Percentiles rank a stretch among this genome's conserved stretches.
Evolutionary conservation across 1,140 invertebrate species (phyloP).

Genomic region (Octopus bimaculoides): DNA sequence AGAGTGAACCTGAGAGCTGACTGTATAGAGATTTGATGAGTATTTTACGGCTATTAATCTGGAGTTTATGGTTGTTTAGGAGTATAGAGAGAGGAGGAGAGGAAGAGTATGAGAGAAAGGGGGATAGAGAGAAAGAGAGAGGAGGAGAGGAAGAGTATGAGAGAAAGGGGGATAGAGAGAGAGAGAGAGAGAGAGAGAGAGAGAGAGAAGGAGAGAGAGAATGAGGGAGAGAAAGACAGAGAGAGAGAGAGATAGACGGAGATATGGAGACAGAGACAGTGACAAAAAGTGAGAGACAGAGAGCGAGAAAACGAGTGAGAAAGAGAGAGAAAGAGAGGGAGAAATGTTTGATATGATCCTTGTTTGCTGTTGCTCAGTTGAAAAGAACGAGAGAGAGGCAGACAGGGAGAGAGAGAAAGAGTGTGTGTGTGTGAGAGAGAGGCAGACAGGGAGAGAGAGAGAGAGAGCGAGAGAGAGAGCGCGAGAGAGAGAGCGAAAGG

Average conservation of each 20-base stretch:
- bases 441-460: background rate
- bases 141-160: background rate
- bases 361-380: background rate
- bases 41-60: too few species aligned
- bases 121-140: background rate
- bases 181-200: background rate
- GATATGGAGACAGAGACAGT: background rate
- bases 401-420: background rate
- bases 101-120: background rate
- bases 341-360: too few species aligned
- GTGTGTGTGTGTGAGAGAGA: background rate
- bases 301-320: background rate
- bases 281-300: background rate
- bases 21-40: too few species aligned
- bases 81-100: background rate
- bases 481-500: too few species aligned
- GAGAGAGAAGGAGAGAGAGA: background rate
- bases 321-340: background rate
- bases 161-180: background rate
- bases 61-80: too few species aligned
- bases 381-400: background rate
- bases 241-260: background rate
- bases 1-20: too few species aligned
- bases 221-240: background rate
- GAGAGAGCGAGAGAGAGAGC: background rate